Evolutionary conservation across 1,140 invertebrate species (phyloP), one percentile per base, ranked within the genome.

Genomic region (Drosophila nigrodunni): DNA sequence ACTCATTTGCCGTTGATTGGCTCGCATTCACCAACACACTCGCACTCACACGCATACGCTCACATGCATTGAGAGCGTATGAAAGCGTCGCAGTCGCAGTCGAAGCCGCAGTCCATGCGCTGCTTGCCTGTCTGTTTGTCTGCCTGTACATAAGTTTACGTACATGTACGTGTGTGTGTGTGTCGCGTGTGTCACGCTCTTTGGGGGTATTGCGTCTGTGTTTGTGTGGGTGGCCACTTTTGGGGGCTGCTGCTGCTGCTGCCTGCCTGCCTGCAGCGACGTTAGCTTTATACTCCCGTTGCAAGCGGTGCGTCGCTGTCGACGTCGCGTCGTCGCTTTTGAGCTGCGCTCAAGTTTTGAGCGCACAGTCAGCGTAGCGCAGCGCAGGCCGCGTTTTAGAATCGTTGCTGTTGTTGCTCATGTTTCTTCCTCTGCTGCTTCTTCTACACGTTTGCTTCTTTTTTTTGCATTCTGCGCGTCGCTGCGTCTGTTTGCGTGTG

Each of bases 381-480:
- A 43, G 44, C 59, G 49, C 47, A 62, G 65, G 50, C 15, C 43
- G 30, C 46, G 57, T 43, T 30, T 61, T 47, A 69, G 72, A 72
- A 72, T 72, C 65, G 64, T 21, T 30, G 3, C 35, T 30, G 50
- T 25, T 25, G 58, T 50, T 41, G 60, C 50, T 43, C 39, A 5
- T 35, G 57, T 43, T 57, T 35, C 41, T 47, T 43, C 25, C 9
- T 21, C 34, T 18, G 18, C 61, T 58, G 37, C 49, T 59, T 54
- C 64, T 70, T 55, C 60, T 50, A 15, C 41, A 37, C 43, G 15
- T 71, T 61, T 43, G 3, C 13, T 52, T 55, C n/a, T 54, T 64
- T 72, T 37, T 74, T 78, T 80, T 78, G 81, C 81, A 87, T 87
- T 82, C 83, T 78, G 79, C 76, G 78, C 77, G 70, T 74, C 49